A percentile compares a stretch with the other conserved stretches of the same genome.
These are phyloP conservation scores for Microtus richardsoni DNA, from an alignment of 2,113 vertebrate genomes.

Conservation along the genomic window DNA sequence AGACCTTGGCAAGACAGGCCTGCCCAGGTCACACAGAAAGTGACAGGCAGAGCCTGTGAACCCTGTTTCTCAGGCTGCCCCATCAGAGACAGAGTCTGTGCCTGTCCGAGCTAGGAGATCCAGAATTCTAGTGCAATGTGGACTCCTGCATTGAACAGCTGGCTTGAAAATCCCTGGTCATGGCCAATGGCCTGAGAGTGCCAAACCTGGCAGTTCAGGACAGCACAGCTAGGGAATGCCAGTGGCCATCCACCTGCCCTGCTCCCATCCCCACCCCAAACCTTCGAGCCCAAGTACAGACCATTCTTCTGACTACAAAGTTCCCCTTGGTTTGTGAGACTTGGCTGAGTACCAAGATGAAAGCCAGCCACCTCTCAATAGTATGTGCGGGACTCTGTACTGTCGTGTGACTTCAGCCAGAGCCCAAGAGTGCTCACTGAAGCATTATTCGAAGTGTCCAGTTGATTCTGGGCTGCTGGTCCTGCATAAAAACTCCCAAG, in stretches of 20 bases:
- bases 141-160: not conserved
- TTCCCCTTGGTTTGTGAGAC: not conserved
- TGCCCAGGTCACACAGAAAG: not conserved
- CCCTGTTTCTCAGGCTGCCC: not conserved
- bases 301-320: not conserved
- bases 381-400: not conserved
- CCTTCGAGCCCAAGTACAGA: not conserved
- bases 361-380: not conserved
- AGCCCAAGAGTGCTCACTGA: not conserved
- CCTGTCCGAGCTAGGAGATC: not conserved
- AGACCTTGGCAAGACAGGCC: not conserved
- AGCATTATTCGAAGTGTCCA: not conserved
- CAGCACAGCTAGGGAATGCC: not conserved
- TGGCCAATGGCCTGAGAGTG: fast-evolving
- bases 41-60: not conserved
- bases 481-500: not conserved
- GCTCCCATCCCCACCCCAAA: too few species aligned
- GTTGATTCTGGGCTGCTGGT: not conserved
- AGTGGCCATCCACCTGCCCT: not conserved
- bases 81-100: not conserved
- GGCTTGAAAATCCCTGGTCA: not conserved
- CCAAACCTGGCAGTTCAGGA: fast-evolving
- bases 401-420: not conserved
- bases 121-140: not conserved
- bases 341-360: not conserved